These are phyloP conservation scores for Spongilla lacustris DNA, from an alignment of 37 sponge, comb jelly and placozoan species.

Conservation along the genomic window DNA sequence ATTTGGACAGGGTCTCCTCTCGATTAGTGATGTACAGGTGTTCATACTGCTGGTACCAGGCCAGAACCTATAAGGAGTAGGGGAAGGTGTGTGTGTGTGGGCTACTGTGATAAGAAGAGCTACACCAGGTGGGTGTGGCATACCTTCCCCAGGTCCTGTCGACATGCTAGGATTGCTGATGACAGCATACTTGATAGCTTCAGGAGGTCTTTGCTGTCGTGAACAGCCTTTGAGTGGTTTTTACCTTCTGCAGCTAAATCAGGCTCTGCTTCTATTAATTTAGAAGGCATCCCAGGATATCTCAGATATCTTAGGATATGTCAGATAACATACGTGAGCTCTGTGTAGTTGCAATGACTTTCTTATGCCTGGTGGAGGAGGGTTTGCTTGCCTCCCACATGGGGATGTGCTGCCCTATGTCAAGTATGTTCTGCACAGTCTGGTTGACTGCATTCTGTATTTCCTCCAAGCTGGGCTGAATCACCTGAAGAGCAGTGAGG, in stretches of 20 bases:
- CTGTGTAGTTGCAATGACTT: too few relatives aligned
- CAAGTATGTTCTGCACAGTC: constrained; percentile 67
- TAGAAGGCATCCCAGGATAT: too few relatives aligned
- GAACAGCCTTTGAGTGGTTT: constrained; percentile 51
- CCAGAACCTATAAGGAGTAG: constrained; percentile 41
- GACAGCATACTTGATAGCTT: constrained; percentile 73
- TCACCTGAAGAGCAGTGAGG: constrained; percentile 13
- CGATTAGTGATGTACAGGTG: constrained; percentile 59
- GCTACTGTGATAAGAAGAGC: not conserved
- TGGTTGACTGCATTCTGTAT: constrained; percentile 89
- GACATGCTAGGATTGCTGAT: constrained; percentile 66
- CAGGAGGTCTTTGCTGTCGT: constrained; percentile 86
- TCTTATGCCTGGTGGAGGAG: not conserved
- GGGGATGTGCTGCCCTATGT: constrained; percentile 62
- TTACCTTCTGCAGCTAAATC: not conserved
- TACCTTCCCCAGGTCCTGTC: constrained; percentile 69
- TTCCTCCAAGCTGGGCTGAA: constrained; percentile 92
- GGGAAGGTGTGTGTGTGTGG: constrained; percentile 11
- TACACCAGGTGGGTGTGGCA: not conserved
- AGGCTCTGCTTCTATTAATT: too few relatives aligned
- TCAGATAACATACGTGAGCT: too few relatives aligned
- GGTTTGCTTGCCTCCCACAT: constrained; percentile 43
- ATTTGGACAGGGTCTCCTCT: constrained; percentile 57
- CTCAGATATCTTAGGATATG: too few relatives aligned
- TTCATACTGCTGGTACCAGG: constrained; percentile 58